Evolutionary conservation across 2,113 vertebrate genomes (phyloP).

Genomic region (Ammodytes marinus): DNA sequence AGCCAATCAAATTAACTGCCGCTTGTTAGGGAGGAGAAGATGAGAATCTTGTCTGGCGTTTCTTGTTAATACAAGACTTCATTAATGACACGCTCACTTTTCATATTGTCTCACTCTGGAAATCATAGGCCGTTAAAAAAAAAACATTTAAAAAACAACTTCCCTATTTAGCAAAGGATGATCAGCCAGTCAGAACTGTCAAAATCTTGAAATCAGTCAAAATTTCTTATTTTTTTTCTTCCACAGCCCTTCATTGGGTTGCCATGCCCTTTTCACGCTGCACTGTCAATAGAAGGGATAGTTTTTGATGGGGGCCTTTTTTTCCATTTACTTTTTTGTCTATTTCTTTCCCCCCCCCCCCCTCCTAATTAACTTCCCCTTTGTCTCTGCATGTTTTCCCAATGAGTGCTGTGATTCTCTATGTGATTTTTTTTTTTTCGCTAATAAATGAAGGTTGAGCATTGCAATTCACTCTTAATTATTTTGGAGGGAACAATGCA

Average conservation of each 20-base stretch:
- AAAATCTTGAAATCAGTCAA: conserved; percentile 51
- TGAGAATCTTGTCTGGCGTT: conserved; percentile 74
- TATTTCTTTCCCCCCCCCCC: conserved; percentile 41
- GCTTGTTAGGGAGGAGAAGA: conserved; percentile 77
- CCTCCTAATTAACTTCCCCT: conserved; percentile 81
- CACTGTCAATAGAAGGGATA: conserved; percentile 62
- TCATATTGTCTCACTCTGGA: conserved; percentile 62
- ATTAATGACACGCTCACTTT: conserved; percentile 70
- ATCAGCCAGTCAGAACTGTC: conserved; percentile 56
- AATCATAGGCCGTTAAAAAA: conserved; percentile 43
- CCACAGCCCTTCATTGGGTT: conserved; percentile 41
- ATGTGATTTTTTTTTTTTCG: conserved; percentile 72
- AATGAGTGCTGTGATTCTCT: conserved; percentile 71
- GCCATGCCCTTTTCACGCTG: conserved; percentile 77
- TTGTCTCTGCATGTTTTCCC: conserved; percentile 77
- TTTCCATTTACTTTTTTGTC: conserved; percentile 60
- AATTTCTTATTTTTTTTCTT: neutral
- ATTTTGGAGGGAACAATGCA: conserved; percentile 78
- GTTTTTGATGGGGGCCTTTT: conserved; percentile 71
- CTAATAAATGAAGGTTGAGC: conserved; percentile 77
- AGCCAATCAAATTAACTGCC: conserved; percentile 77
- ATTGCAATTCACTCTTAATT: conserved; percentile 77
- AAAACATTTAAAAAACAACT: conserved; percentile 5
- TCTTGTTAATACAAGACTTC: conserved; percentile 60
- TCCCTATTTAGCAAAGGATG: conserved; percentile 41